Base-by-base conservation (phyloP, 1,140 invertebrate species). In the Drosophila dunni region DNA sequence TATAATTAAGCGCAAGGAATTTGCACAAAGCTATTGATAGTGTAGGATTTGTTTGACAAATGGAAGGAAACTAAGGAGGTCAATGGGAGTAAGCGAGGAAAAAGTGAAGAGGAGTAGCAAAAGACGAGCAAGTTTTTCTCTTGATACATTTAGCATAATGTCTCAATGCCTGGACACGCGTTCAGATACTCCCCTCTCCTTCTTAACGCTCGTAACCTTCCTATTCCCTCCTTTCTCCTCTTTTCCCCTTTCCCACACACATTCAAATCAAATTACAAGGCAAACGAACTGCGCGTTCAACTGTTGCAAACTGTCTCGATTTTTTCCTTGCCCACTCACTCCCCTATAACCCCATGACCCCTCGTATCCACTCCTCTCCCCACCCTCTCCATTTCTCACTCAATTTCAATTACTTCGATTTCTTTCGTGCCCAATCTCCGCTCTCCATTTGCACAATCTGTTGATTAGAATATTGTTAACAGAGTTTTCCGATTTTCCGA, bases 191-290 rank as follows among this genome's bases (percentile, higher is more conserved):
- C 24, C 24, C 2, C 24, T 29, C 6, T 5, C 6, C 24, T 29
- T 4, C 24, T 29, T 5, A 29, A 29, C 24, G 3, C 24, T 29
- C 24, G 3, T 4, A 29, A 29, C 24, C 24, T 4, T 29, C 24
- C 24, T 4, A 29, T 29, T 1, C 24, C 36, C 29, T 53, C 38
- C 24, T 29, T 29, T 29, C 6, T 5, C 6, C 24, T 29, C 24
- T 6, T 29, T 5, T 53, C 33, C 48, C 56, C 61, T 17, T n/a
- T 40, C 34, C 40, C 40, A 48, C 34, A 56, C 24, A 29, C 68
- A 65, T 66, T 73, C 62, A 74, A 81, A 81, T 88, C 67, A 81
- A 75, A 83, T 84, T 89, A 80, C 64, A 72, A 46, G 20, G 54
- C 66, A 83, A 80, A 75, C 67, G 64, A 80, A 73, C 53, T 71